phyloP scores from a whole-genome alignment of 2,797 vertebrate species.

The Agapornis canus region DNA sequence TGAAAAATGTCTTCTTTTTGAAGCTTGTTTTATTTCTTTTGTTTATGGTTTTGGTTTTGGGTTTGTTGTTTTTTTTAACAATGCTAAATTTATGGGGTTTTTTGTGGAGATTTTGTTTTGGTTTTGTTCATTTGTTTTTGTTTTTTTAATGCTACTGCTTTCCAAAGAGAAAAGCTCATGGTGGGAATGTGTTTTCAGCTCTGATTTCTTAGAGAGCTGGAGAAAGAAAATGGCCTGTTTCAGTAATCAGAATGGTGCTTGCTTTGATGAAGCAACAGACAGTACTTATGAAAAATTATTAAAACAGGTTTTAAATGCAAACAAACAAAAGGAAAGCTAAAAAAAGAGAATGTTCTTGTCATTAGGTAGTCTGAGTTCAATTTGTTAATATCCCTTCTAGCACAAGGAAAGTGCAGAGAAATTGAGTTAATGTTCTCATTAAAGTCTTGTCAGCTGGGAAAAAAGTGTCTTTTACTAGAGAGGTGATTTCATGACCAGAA shows the following conservation, averaged over 20 bases:
- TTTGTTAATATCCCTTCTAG: not conserved
- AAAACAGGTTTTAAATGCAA: slow-evolving; percentile 10
- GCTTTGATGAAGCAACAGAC: not conserved
- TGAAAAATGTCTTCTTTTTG: not conserved
- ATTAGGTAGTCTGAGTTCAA: not conserved
- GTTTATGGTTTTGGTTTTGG: not conserved
- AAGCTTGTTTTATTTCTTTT: not conserved
- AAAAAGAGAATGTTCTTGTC: not conserved
- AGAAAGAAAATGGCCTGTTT: not conserved
- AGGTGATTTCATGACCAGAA: not conserved
- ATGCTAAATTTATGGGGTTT: not conserved
- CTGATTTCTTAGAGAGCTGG: not conserved
- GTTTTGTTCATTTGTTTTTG: not conserved
- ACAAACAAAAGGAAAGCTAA: not conserved
- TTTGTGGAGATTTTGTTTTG: not conserved
- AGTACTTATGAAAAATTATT: not conserved
- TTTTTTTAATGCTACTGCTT: not conserved
- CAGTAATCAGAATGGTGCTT: not conserved
- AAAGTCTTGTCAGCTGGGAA: not conserved
- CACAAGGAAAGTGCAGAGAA: not conserved
- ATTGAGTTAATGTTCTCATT: not conserved
- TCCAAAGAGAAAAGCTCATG: not conserved
- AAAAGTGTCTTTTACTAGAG: not conserved
- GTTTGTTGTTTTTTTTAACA: no score
- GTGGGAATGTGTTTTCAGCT: not conserved